Percentiles rank a stretch among this genome's conserved stretches.
Evolutionary conservation across 2,888 invertebrate genomes (phyloP).

Genomic region (Liposcelis brunnea): DNA sequence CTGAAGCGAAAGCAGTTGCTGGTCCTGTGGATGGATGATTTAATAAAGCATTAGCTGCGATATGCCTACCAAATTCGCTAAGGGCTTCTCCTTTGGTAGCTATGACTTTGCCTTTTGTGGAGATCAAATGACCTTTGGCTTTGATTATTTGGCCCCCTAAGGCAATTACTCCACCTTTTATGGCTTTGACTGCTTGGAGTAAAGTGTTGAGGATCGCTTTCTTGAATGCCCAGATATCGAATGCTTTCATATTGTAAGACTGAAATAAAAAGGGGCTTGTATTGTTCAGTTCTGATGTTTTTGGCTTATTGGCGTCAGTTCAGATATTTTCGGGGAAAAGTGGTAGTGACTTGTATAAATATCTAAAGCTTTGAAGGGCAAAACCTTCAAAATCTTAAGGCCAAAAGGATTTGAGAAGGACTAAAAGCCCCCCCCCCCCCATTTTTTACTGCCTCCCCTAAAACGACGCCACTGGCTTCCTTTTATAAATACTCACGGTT

Average conservation of each 20-base stretch:
- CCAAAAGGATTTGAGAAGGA: no score
- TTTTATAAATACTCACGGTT: conserved; percentile 10
- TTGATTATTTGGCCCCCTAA: conserved; percentile 76
- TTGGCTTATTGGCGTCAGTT: no score
- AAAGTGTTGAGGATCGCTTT: conserved; percentile 66
- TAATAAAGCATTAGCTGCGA: conserved; percentile 58
- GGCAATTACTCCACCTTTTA: conserved; percentile 72
- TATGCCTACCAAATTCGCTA: conserved; percentile 58
- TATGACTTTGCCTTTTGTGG: conserved; percentile 39
- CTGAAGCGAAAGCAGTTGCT: conserved; percentile 10
- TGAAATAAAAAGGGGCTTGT: conserved; percentile 17
- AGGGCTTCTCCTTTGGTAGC: conserved; percentile 61
- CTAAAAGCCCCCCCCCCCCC: no score
- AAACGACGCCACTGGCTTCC: neutral
- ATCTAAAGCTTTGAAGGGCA: neutral
- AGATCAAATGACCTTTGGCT: conserved; percentile 54
- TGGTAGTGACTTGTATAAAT: no score
- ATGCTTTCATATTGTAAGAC: conserved; percentile 24
- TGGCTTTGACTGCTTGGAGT: conserved; percentile 74
- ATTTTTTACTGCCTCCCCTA: no score
- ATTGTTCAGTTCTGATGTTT: no score
- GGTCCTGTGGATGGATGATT: conserved; percentile 8
- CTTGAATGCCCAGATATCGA: conserved; percentile 59
- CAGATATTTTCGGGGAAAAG: no score
- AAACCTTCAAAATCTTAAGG: neutral